phyloP scores from a whole-genome alignment of 2,113 vertebrate species.

The Patagioenas fasciata region DNA sequence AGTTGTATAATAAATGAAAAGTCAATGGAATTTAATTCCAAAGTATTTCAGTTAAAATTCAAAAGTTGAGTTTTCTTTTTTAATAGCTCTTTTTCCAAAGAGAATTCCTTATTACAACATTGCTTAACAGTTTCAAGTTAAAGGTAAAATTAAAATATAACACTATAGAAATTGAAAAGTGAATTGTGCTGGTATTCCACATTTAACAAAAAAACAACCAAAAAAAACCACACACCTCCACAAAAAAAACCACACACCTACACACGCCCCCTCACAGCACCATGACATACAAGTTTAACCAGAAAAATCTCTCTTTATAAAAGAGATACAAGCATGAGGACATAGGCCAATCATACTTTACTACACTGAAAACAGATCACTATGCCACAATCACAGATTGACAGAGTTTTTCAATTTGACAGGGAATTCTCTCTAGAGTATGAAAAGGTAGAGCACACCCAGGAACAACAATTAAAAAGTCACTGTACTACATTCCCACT shows the following conservation, averaged over 20 bases:
- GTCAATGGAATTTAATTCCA: neutral
- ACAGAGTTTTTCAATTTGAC: neutral
- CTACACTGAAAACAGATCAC: neutral
- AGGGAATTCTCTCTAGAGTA: neutral
- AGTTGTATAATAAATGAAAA: neutral
- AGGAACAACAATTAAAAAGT: neutral
- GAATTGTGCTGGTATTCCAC: neutral
- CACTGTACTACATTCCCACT: neutral
- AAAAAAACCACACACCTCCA: too few relatives aligned
- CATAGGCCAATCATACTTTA: neutral
- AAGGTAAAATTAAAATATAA: neutral
- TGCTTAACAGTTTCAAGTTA: neutral
- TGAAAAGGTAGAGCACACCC: neutral
- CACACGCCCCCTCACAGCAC: neutral
- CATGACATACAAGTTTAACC: neutral
- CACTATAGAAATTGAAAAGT: neutral
- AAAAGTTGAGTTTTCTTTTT: neutral
- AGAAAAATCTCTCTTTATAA: neutral
- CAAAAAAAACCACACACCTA: too few relatives aligned
- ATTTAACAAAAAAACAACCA: neutral
- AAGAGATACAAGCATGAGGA: neutral
- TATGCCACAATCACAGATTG: neutral
- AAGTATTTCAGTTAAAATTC: neutral
- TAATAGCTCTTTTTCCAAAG: neutral
- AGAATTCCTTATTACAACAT: neutral